Evolutionary conservation across 1,140 invertebrate species (phyloP).

Genomic region (Wiebesia pumilae): DNA sequence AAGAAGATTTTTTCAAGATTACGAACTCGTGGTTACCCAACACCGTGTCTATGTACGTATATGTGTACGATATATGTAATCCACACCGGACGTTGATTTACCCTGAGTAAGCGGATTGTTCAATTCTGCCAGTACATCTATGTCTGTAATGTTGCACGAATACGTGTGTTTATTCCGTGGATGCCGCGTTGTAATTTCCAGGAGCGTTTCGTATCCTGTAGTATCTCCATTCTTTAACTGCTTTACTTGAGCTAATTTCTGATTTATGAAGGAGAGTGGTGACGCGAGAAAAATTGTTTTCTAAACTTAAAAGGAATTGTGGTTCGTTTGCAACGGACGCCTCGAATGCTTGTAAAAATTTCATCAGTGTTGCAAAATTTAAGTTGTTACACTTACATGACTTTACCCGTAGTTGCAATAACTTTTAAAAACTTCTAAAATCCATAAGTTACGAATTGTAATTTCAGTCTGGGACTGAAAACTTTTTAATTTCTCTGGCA

Average conservation of each 20-base stretch:
- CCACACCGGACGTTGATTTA: conserved; percentile 63
- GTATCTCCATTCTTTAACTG: neutral
- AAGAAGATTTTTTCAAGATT: conserved; percentile 24
- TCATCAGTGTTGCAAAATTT: no score
- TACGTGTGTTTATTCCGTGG: neutral
- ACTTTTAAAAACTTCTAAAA: neutral
- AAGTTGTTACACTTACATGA: no score
- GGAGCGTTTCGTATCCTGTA: neutral
- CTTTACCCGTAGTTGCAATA: neutral
- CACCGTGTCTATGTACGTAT: conserved; percentile 34
- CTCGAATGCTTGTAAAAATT: no score
- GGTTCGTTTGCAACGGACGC: no score
- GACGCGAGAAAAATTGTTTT: no score
- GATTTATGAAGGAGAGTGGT: neutral
- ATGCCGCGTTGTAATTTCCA: neutral
- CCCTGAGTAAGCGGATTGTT: conserved; percentile 60
- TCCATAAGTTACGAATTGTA: no score
- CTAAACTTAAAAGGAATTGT: no score
- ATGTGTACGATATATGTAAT: conserved; percentile 54
- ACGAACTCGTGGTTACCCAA: conserved; percentile 54
- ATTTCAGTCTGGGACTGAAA: no score
- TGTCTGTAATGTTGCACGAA: neutral
- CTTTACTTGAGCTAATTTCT: neutral
- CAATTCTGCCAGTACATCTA: conserved; percentile 48
- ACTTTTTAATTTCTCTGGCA: neutral